Evolutionary conservation across 2,888 invertebrate genomes (phyloP).

Genomic region (Ernsta delagoae): DNA sequence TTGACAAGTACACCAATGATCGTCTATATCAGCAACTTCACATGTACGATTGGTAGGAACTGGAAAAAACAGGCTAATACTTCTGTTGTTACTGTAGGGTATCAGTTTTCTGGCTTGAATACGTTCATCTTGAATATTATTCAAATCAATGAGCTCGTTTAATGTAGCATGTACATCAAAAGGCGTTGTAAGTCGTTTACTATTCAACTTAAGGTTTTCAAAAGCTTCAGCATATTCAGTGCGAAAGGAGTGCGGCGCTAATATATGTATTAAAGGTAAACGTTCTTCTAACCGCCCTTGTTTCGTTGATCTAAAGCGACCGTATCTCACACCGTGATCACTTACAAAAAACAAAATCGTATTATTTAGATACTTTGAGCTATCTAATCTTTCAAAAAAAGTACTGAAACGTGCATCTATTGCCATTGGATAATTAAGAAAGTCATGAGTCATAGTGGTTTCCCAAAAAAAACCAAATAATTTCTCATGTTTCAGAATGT

Average conservation of each 20-base stretch:
- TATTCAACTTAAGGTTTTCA: constrained; percentile 86
- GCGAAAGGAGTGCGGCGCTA: constrained; percentile 89
- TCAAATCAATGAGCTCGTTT: constrained; percentile 84
- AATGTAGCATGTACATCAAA: constrained; percentile 93
- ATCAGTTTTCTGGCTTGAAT: constrained; percentile 53
- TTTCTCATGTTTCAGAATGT: constrained; percentile 77
- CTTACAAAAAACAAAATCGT: constrained; percentile 91
- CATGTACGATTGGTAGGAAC: constrained; percentile 89
- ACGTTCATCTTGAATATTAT: constrained; percentile 51
- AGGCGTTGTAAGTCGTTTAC: constrained; percentile 87
- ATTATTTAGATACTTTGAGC: constrained; percentile 81
- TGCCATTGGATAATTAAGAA: constrained; percentile 88
- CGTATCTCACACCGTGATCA: constrained; percentile 95
- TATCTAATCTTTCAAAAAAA: constrained; percentile 80
- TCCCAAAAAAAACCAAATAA: constrained; percentile 94
- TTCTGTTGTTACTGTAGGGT: constrained; percentile 65
- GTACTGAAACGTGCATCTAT: constrained; percentile 87
- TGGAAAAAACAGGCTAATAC: constrained; percentile 89
- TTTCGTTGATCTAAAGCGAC: constrained; percentile 89
- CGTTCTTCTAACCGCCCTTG: constrained; percentile 94
- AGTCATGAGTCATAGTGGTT: constrained; percentile 91
- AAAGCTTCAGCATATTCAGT: constrained; percentile 84
- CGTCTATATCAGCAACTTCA: constrained; percentile 88
- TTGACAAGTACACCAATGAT: constrained; percentile 95
- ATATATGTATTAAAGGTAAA: constrained; percentile 90